A percentile compares a stretch with the other conserved stretches of the same genome.
Evolutionary conservation across 1,140 invertebrate species (phyloP).

Genomic region (Caenorhabditis tropicalis): DNA sequence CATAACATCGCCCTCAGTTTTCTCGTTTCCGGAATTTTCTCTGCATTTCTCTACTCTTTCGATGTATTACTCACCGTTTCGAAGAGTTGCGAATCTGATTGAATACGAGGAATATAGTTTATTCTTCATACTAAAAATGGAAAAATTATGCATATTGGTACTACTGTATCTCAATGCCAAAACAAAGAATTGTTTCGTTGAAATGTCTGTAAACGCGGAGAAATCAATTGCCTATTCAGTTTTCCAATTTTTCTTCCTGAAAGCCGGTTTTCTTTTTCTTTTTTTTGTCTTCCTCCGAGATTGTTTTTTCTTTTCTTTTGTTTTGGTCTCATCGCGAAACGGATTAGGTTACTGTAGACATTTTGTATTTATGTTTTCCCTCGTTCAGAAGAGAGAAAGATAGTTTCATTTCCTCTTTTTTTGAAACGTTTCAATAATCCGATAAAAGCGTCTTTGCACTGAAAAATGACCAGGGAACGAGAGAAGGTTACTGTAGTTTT

Average conservation of each 20-base stretch:
- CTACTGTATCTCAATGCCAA: no score
- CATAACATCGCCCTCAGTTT: no score
- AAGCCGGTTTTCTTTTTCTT: slow-evolving; percentile 13
- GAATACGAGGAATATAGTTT: no score
- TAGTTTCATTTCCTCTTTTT: background rate
- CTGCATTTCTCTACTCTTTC: no score
- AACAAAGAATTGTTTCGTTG: background rate
- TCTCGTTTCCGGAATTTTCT: background rate
- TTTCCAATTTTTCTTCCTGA: background rate
- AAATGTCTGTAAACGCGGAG: background rate
- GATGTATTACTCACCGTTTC: no score
- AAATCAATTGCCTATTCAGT: background rate
- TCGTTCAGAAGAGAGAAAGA: background rate
- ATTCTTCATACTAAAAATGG: no score
- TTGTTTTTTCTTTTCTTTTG: background rate
- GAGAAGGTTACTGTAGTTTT: background rate
- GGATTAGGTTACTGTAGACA: slow-evolving; percentile 21
- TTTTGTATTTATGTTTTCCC: background rate
- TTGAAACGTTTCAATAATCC: background rate
- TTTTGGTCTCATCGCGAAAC: slow-evolving; percentile 2
- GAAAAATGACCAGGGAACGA: background rate
- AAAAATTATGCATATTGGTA: no score
- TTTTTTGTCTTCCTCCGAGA: background rate
- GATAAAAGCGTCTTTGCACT: background rate
- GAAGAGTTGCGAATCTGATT: no score